A percentile compares a stretch with the other conserved stretches of the same genome.
phyloP scores from a whole-genome alignment of 2,113 vertebrate genomes.

The Pomatostomus ruficeps region DNA sequence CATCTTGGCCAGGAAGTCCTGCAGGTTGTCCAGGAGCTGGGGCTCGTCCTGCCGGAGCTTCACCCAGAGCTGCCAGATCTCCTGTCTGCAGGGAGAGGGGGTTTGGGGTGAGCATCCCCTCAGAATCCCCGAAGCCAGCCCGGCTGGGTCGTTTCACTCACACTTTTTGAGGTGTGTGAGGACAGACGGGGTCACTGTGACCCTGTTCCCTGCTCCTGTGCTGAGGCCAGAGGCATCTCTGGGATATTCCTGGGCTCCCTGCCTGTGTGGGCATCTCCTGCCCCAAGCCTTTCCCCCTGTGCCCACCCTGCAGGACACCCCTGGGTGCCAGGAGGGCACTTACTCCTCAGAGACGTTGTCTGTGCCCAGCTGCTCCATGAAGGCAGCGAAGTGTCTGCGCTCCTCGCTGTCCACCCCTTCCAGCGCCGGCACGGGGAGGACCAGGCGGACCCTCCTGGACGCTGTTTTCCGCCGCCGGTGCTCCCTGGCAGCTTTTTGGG shows the following conservation, averaged over 20 bases:
- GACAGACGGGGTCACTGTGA: background rate
- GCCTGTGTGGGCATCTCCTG: background rate
- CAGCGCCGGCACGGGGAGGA: background rate
- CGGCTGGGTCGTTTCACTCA: background rate
- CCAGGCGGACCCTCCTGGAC: background rate
- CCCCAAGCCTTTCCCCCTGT: background rate
- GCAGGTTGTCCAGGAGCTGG: conserved; percentile 64
- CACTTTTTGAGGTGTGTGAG: fast-evolving
- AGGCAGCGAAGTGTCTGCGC: conserved; percentile 49
- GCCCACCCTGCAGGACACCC: background rate
- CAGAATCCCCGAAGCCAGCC: fast-evolving
- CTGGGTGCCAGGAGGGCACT: background rate
- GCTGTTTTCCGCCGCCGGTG: conserved; percentile 3
- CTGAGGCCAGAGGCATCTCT: background rate
- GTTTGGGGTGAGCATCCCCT: background rate
- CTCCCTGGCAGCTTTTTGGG: background rate
- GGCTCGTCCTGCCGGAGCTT: conserved; percentile 70
- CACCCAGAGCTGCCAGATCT: conserved; percentile 76
- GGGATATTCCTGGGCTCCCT: background rate
- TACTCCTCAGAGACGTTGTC: conserved; percentile 55
- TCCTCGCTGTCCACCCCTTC: conserved; percentile 40
- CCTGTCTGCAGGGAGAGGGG: conserved; percentile 41
- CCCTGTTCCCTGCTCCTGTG: background rate
- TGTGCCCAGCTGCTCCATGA: conserved; percentile 67
- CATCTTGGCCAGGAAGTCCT: conserved; percentile 72